phyloP scores from a whole-genome alignment of 1,140 invertebrate species.

The Drosophila gunungcola region DNA sequence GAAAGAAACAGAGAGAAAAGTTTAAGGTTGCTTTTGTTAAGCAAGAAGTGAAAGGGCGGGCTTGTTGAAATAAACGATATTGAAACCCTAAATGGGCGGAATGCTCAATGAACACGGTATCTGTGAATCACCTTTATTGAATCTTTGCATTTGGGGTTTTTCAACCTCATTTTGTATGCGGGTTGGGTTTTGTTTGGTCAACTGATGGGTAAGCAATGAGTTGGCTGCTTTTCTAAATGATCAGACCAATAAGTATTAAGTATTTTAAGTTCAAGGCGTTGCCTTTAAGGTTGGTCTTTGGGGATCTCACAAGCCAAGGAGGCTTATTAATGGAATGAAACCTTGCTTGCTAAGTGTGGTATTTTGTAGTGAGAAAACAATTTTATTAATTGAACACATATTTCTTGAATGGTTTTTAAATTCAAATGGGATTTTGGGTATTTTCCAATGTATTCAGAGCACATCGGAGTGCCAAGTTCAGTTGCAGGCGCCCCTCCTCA shows the following conservation, averaged over 20 bases:
- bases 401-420: background rate
- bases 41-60: constrained; percentile 54
- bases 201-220: constrained; percentile 28
- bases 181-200: constrained; percentile 30
- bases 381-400: background rate
- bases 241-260: background rate
- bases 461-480: constrained; percentile 27
- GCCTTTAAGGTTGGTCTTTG: constrained; percentile 1
- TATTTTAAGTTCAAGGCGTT: constrained; percentile 27
- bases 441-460: constrained; percentile 11
- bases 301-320: background rate
- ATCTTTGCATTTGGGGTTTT: constrained; percentile 11
- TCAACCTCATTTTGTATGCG: constrained; percentile 3
- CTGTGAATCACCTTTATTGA: constrained; percentile 25
- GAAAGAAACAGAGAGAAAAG: constrained; percentile 10
- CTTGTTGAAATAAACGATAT: constrained; percentile 5
- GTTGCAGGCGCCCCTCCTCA: constrained; percentile 15
- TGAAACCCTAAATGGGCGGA: constrained; percentile 30
- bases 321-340: background rate
- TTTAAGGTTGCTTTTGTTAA: constrained; percentile 29
- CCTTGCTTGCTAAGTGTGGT: background rate
- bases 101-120: constrained; percentile 10
- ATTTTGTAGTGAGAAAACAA: too few species aligned
- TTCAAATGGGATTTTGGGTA: background rate
- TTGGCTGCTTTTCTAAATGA: constrained; percentile 29